phyloP scores from a whole-genome alignment of 2,888 invertebrate species.

The Ophion costatus region DNA sequence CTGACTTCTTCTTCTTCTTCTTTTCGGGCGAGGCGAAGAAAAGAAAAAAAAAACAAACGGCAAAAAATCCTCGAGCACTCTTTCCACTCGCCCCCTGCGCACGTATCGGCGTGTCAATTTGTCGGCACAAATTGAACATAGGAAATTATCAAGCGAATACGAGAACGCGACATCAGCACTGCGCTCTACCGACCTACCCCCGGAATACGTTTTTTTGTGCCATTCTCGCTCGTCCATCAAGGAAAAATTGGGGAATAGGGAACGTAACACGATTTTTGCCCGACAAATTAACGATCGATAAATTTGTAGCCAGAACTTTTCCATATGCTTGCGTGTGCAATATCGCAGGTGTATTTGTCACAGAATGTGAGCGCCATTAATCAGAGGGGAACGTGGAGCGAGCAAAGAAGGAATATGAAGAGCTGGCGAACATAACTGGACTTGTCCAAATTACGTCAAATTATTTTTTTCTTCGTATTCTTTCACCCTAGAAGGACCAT shows the following conservation, averaged over 20 bases:
- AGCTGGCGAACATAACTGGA: too few relatives aligned
- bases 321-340: too few relatives aligned
- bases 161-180: neutral
- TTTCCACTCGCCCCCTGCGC: conserved; percentile 31
- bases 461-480: too few relatives aligned
- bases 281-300: neutral
- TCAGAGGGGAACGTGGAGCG: neutral
- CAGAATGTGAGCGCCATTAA: neutral
- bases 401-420: neutral
- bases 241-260: neutral
- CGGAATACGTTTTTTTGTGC: neutral
- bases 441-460: too few relatives aligned
- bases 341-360: neutral
- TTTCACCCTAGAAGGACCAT: too few relatives aligned
- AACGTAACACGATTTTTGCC: neutral
- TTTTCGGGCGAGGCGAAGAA: neutral
- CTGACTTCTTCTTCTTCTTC: conserved; percentile 47
- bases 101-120: conserved; percentile 44
- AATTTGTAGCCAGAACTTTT: neutral
- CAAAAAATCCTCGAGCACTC: neutral
- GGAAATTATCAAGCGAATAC: conserved; percentile 31
- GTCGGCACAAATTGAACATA: conserved; percentile 52
- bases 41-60: conserved; percentile 13
- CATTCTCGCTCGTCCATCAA: neutral
- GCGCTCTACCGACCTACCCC: neutral